Evolutionary conservation across 2,113 vertebrate genomes (phyloP).

Genomic region (Caranx melampygus): DNA sequence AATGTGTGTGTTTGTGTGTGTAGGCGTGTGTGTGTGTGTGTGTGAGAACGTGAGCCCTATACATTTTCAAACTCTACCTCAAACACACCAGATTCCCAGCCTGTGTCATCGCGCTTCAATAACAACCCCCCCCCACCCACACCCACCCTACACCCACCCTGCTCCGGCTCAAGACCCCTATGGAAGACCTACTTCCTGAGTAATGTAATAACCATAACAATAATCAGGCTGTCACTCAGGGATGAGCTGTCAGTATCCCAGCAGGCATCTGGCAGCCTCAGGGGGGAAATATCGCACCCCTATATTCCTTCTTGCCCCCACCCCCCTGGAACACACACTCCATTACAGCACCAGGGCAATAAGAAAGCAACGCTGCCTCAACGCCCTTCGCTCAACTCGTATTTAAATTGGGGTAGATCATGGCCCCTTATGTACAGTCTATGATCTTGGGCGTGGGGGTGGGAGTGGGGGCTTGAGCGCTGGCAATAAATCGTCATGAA

Average conservation of each 20-base stretch:
- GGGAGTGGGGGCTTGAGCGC: slow-evolving; percentile 26
- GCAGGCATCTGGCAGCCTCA: slow-evolving; percentile 47
- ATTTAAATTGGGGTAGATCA: slow-evolving; percentile 49
- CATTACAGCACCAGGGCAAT: not conserved
- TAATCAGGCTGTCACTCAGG: slow-evolving; percentile 54
- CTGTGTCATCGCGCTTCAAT: not conserved
- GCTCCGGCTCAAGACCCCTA: slow-evolving; percentile 11
- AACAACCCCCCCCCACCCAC: slow-evolving; percentile 26
- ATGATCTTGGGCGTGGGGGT: slow-evolving; percentile 41
- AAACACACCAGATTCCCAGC: not conserved
- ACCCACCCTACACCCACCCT: not conserved
- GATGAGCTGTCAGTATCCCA: slow-evolving; percentile 54
- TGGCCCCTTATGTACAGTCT: slow-evolving; percentile 41
- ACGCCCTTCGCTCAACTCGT: slow-evolving; percentile 2
- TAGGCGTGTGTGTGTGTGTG: not conserved
- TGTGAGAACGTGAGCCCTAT: not conserved
- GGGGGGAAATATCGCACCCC: slow-evolving; percentile 27
- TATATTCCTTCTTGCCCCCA: not conserved
- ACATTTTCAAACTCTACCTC: not conserved
- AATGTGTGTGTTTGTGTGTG: not conserved
- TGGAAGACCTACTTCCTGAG: slow-evolving; percentile 55
- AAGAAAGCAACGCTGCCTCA: slow-evolving; percentile 11
- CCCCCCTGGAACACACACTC: slow-evolving; percentile 1
- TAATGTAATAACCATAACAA: slow-evolving; percentile 49
- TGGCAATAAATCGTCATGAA: slow-evolving; percentile 62